Evolutionary conservation across 1,140 invertebrate species (phyloP).

Genomic region (Musca domestica): DNA sequence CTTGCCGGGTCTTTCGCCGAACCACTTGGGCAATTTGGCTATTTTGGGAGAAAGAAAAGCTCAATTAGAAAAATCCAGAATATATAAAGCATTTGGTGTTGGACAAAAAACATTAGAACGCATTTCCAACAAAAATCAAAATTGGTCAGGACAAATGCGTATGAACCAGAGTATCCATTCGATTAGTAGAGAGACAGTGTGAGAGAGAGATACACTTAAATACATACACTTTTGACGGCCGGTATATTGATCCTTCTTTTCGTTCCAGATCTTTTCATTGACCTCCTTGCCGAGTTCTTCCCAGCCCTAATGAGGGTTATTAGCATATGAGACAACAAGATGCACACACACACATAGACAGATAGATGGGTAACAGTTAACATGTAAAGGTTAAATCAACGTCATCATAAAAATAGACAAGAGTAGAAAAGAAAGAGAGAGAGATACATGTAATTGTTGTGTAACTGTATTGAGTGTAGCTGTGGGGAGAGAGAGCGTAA

Average conservation of each 20-base stretch:
- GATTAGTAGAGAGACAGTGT: no score
- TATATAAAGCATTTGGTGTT: not conserved
- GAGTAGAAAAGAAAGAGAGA: slow-evolving; percentile 22
- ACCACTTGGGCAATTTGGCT: slow-evolving; percentile 92
- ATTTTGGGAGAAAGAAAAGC: slow-evolving; percentile 30
- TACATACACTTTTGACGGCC: slow-evolving; percentile 83
- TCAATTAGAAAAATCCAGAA: not conserved
- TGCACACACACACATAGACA: slow-evolving; percentile 20
- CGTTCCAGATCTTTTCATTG: slow-evolving; percentile 81
- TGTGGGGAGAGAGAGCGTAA: slow-evolving; percentile 4
- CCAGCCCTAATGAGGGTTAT: slow-evolving; percentile 65
- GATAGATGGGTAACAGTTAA: slow-evolving; percentile 23
- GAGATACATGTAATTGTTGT: slow-evolving; percentile 14
- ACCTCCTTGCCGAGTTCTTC: slow-evolving; percentile 77
- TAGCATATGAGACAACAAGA: slow-evolving; percentile 10
- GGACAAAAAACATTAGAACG: not conserved
- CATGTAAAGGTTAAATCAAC: slow-evolving; percentile 24
- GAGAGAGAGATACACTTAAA: no score
- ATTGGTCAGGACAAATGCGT: not conserved
- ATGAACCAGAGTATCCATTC: no score
- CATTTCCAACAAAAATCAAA: slow-evolving; percentile 16
- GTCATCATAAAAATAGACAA: slow-evolving; percentile 25
- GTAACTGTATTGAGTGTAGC: slow-evolving; percentile 8
- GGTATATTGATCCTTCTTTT: slow-evolving; percentile 80
- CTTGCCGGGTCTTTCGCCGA: slow-evolving; percentile 89